phyloP scores from a whole-genome alignment of 2,797 vertebrate species.

The Mus spretus region DNA sequence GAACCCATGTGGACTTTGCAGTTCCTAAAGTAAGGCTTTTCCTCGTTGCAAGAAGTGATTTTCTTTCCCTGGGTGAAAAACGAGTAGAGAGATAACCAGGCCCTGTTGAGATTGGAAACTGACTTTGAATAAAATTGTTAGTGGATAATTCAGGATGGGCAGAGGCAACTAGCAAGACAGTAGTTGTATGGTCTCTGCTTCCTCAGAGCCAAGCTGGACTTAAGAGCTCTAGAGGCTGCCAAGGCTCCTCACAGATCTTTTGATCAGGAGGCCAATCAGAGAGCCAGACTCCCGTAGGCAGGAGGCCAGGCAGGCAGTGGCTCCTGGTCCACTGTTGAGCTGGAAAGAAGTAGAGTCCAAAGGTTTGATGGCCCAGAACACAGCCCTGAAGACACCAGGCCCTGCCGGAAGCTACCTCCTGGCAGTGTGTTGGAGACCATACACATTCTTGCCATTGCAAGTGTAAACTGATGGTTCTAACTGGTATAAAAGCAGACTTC shows the following conservation, averaged over 20 bases:
- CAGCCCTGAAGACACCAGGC: not conserved
- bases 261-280: not conserved
- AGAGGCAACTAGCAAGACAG: not conserved
- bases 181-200: not conserved
- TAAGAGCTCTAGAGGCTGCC: not conserved
- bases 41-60: constrained; percentile 18
- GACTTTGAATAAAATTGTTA: not conserved
- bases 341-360: not conserved
- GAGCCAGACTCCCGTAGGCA: not conserved
- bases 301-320: not conserved
- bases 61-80: constrained; percentile 27
- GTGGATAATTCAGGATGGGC: not conserved
- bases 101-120: not conserved
- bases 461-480: not conserved
- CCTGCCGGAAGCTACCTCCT: not conserved
- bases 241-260: not conserved
- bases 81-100: not conserved
- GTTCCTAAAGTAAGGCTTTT: constrained; percentile 42
- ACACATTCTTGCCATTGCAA: not conserved
- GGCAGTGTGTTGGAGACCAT: not conserved
- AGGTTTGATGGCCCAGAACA: not conserved
- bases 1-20: not conserved
- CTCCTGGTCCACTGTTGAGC: not conserved
- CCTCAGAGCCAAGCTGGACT: constrained; percentile 2
- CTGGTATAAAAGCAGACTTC: not conserved